These are phyloP conservation scores for Dromius quadrimaculatus DNA, from an alignment of 2,888 invertebrate species.

Conservation along the genomic window DNA sequence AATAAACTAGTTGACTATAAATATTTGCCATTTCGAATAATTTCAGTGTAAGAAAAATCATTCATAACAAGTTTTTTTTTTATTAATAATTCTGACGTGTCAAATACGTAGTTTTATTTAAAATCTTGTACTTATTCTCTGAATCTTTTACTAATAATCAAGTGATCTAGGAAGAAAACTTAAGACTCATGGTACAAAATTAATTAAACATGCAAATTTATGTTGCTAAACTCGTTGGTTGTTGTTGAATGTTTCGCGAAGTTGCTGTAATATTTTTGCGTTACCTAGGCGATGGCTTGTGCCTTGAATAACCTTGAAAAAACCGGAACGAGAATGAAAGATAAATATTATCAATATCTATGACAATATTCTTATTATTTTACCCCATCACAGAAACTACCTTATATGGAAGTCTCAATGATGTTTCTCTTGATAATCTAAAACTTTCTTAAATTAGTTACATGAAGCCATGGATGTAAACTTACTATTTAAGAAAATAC, in stretches of 20 bases:
- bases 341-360: neutral
- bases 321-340: constrained; percentile 30
- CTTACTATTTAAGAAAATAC: too few species aligned
- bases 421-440: too few species aligned
- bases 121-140: too few species aligned
- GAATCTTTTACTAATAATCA: neutral
- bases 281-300: constrained; percentile 7
- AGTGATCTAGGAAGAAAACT: constrained; percentile 25
- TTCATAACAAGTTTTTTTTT: too few species aligned
- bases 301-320: constrained; percentile 16
- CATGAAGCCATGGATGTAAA: too few species aligned
- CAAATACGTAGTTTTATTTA: too few species aligned
- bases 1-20: too few species aligned
- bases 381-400: neutral
- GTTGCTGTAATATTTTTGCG: constrained; percentile 39
- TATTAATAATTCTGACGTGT: too few species aligned
- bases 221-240: constrained; percentile 46
- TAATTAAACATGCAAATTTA: constrained; percentile 48
- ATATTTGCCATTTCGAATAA: too few species aligned
- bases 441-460: too few species aligned
- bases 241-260: constrained; percentile 24
- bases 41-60: too few species aligned
- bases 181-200: constrained; percentile 25
- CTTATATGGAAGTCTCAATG: too few species aligned
- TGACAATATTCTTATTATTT: neutral